Evolutionary conservation across 2,113 vertebrate species (phyloP).

Genomic region (Nesoenas mayeri): DNA sequence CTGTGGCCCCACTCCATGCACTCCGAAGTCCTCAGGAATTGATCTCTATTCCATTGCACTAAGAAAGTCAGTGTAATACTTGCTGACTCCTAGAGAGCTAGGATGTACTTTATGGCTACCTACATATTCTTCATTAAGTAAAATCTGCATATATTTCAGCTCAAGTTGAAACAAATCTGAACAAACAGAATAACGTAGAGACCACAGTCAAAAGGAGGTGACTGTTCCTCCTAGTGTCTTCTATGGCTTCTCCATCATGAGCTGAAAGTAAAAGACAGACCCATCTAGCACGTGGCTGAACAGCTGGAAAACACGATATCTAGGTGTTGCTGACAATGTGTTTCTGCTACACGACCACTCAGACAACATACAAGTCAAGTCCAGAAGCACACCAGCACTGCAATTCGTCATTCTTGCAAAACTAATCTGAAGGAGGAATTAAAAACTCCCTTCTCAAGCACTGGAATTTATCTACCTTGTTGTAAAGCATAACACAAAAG

Average conservation of each 20-base stretch:
- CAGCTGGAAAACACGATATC: accelerated
- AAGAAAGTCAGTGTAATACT: not conserved
- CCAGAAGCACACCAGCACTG: not conserved
- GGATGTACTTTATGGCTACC: not conserved
- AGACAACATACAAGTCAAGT: too few relatives aligned
- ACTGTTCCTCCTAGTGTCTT: not conserved
- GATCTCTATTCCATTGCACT: accelerated
- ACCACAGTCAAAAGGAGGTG: not conserved
- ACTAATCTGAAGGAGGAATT: not conserved
- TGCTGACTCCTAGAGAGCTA: not conserved
- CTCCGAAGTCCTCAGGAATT: accelerated
- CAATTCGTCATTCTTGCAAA: not conserved
- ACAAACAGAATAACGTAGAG: accelerated
- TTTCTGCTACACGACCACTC: accelerated
- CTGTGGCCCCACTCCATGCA: accelerated
- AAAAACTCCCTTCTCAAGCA: not conserved
- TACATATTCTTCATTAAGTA: not conserved
- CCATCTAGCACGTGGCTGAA: not conserved
- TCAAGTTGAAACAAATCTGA: not conserved
- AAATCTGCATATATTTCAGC: not conserved
- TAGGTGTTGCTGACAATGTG: accelerated
- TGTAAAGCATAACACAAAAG: not conserved
- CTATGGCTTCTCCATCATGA: accelerated
- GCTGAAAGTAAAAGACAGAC: not conserved
- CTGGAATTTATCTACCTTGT: not conserved